Conservation (phyloP, 2,888 invertebrate species). For the Plebejus melissa region DNA sequence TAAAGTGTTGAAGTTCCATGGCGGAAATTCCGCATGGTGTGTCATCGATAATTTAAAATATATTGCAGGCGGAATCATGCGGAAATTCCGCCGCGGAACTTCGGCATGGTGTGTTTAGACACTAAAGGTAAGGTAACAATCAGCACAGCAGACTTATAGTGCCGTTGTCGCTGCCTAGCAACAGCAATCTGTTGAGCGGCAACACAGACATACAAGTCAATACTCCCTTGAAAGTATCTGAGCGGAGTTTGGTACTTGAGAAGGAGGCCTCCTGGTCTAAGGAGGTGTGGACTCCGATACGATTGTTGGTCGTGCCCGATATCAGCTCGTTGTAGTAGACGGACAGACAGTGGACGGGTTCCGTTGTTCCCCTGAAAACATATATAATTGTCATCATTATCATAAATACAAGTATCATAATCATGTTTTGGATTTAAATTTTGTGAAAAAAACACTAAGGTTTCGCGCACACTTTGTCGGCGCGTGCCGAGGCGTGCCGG, state of each 20-base stretch:
- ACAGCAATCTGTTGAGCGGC: slow-evolving; percentile 91
- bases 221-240: slow-evolving; percentile 94
- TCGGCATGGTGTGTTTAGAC: no score
- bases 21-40: no score
- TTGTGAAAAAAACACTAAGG: no score
- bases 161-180: slow-evolving; percentile 96
- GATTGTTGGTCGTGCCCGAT: slow-evolving; percentile 95
- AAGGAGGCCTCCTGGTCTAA: slow-evolving; percentile 86
- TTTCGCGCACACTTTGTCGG: no score
- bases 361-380: slow-evolving; percentile 87
- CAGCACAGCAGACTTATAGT: slow-evolving; percentile 89
- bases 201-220: slow-evolving; percentile 93
- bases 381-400: background rate
- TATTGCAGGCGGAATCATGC: no score
- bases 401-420: background rate
- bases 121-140: slow-evolving; percentile 38
- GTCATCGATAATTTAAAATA: no score
- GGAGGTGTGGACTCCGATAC: slow-evolving; percentile 91
- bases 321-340: slow-evolving; percentile 90
- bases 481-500: no score
- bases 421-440: no score
- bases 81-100: no score
- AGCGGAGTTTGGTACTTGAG: slow-evolving; percentile 90
- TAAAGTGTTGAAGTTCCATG: no score
- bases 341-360: slow-evolving; percentile 94